Evolutionary conservation across 2,113 vertebrate species (phyloP), one percentile per base, ranked within the genome.

Genomic region (Percina caprodes): DNA sequence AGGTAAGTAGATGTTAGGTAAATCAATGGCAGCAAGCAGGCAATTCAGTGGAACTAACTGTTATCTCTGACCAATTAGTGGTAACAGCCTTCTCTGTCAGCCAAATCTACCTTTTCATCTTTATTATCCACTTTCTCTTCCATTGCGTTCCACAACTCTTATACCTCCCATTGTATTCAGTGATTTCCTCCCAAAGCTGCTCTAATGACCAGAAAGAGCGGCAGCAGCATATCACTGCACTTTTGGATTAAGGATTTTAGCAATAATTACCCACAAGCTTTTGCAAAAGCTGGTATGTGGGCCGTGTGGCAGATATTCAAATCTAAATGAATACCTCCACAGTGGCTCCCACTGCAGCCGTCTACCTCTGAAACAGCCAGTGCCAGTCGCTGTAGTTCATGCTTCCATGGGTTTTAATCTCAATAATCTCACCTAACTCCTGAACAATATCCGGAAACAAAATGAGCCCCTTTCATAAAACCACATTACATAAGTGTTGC

Each of bases 181-280:
- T 61, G 68, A 74, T 69, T 87, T 74, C 63, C 48, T 63, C 76
- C 23, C 42, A 45, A 39, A 35, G 67, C 70, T 77, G 35, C 16
- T 70, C 55, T 78, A 46, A 54, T 52, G 87, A 83, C 82, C 48
- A 72, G n/a, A 81, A 61, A 52, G 30, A 85, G 80, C 18, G 23
- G 35, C 67, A 67, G 60, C 83, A 68, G 75, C 89, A 85, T 81
- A 90, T 90, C 82, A 84, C 74, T 54, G 45, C 51, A 58, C 54
- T 77, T 89, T 81, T 51, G 24, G n/a, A 74, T 86, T 85, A 91
- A 80, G 89, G 86, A 92, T 92, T 90, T 90, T 42, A 70, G 42
- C 58, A 62, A 86, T 91, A 93, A 94, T 94, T 93, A 94, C 78
- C 82, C 87, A 90, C 79, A 92, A 88, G 68, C 60, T 83, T 65